These are phyloP conservation scores for Congeria kusceri DNA, from an alignment of 2,888 invertebrate genomes.

Conservation along the genomic window DNA sequence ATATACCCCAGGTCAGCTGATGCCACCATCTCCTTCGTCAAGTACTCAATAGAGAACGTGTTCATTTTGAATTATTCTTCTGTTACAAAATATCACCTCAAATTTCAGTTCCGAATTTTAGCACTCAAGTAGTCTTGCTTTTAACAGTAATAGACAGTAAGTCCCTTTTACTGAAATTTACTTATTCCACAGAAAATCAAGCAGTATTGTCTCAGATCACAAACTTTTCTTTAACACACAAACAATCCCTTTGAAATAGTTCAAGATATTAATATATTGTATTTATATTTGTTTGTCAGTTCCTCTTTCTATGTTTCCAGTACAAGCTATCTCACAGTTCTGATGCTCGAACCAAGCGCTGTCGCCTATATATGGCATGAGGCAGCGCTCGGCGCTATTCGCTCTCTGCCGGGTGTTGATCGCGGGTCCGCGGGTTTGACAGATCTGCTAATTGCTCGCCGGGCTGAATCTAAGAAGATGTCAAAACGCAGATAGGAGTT, in stretches of 20 bases:
- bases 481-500: not conserved
- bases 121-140: not conserved
- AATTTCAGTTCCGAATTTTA: no score
- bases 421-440: slow-evolving; percentile 43
- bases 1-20: not conserved
- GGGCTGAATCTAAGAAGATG: not conserved
- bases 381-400: slow-evolving; percentile 15
- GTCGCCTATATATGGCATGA: slow-evolving; percentile 14
- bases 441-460: slow-evolving; percentile 41
- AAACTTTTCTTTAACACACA: not conserved
- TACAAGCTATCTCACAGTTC: not conserved
- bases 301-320: not conserved
- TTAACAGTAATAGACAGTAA: not conserved
- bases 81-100: no score
- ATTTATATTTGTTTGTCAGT: not conserved
- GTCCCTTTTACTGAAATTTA: no score
- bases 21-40: slow-evolving; percentile 31
- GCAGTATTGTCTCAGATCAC: no score
- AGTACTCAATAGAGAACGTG: slow-evolving; percentile 64
- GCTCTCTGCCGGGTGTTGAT: slow-evolving; percentile 35
- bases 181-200: no score
- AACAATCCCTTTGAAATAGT: not conserved
- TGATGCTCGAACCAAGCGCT: not conserved
- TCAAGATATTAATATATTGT: not conserved
- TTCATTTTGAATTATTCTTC: slow-evolving; percentile 4